phyloP scores from a whole-genome alignment of 2,888 invertebrate genomes.

The Mantis religiosa region DNA sequence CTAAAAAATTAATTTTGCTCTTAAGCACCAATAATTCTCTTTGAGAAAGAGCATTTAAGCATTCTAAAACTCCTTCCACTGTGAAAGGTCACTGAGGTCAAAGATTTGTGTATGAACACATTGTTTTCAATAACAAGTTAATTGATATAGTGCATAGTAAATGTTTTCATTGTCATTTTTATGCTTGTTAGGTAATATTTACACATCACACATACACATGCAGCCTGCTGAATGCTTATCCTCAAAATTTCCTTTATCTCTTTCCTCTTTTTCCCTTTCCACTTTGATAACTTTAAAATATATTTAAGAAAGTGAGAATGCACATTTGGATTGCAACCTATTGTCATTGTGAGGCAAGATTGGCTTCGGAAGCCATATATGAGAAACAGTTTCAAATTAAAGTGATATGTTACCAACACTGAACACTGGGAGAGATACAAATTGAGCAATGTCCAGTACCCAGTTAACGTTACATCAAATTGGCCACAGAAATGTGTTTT shows the following conservation, averaged over 20 bases:
- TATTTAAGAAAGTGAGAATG: neutral
- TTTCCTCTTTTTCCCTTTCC: neutral
- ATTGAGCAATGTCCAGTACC: neutral
- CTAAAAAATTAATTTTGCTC: neutral
- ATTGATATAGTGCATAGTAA: neutral
- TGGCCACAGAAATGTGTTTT: neutral
- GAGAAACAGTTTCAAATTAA: neutral
- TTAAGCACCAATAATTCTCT: neutral
- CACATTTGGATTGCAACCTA: neutral
- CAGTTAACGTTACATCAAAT: neutral
- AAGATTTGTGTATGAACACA: neutral
- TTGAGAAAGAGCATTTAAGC: neutral
- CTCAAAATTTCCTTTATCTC: neutral
- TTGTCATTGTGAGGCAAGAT: neutral
- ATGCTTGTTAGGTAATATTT: neutral
- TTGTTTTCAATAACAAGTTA: neutral
- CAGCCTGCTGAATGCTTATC: neutral
- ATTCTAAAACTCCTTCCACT: neutral
- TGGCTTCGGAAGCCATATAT: neutral
- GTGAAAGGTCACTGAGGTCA: neutral
- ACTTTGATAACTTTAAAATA: neutral
- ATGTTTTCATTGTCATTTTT: neutral
- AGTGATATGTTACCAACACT: neutral
- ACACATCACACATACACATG: neutral
- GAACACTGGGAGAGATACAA: neutral